Percentiles rank a stretch among this genome's conserved stretches.
These are phyloP conservation scores for Sphinx pinastri DNA, from an alignment of 2,888 invertebrate species.

Conservation along the genomic window DNA sequence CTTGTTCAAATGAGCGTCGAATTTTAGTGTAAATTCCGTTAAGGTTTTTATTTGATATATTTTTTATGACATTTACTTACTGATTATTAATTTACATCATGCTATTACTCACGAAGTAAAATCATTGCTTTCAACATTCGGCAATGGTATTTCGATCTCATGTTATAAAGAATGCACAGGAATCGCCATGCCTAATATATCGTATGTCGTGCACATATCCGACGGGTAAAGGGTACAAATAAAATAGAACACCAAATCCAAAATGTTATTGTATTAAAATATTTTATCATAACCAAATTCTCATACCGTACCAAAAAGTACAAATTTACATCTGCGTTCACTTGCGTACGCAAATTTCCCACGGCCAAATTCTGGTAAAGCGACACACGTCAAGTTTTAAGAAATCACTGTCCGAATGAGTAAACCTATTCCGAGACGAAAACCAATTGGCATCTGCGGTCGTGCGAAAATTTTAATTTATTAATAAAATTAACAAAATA, in stretches of 20 bases:
- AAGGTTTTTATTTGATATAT: not conserved
- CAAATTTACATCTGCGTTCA: not conserved
- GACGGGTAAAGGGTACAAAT: too few relatives aligned
- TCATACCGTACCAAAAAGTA: not conserved
- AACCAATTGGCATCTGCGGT: slow-evolving; percentile 31
- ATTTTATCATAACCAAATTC: too few relatives aligned
- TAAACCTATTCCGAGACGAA: slow-evolving; percentile 26
- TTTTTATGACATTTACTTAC: too few relatives aligned
- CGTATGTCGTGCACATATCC: too few relatives aligned
- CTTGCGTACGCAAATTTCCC: slow-evolving; percentile 7
- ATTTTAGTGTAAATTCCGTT: not conserved
- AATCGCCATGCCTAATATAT: too few relatives aligned
- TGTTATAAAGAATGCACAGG: too few relatives aligned
- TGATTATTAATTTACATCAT: too few relatives aligned
- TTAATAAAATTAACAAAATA: slow-evolving; percentile 44
- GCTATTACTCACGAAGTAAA: too few relatives aligned
- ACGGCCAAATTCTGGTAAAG: slow-evolving; percentile 13
- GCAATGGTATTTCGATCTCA: too few relatives aligned
- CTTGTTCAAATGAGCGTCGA: slow-evolving; percentile 13
- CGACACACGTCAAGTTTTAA: slow-evolving; percentile 13
- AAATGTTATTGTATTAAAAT: too few relatives aligned
- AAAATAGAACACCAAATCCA: too few relatives aligned
- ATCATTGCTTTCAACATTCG: too few relatives aligned
- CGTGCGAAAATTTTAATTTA: slow-evolving; percentile 27
- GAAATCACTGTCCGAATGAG: slow-evolving; percentile 24